Evolutionary conservation across 1,140 invertebrate species (phyloP).

Genomic region (Littorina saxatilis): DNA sequence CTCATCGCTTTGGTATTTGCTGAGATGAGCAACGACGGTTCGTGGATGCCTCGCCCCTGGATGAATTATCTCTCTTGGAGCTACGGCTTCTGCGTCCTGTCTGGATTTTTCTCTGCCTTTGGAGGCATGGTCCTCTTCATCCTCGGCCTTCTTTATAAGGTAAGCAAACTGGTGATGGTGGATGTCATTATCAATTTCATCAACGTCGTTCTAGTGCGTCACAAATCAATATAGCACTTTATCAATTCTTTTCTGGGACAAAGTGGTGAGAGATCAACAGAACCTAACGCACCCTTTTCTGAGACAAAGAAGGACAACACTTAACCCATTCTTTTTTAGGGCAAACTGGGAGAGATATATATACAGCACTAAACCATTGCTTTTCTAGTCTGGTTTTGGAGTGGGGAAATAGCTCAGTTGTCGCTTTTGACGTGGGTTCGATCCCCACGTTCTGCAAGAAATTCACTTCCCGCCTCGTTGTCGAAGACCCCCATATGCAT

Average conservation of each 20-base stretch:
- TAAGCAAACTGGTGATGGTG: not conserved
- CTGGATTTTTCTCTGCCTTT: constrained; percentile 83
- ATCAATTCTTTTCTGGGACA: not conserved
- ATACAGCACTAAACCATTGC: too few relatives aligned
- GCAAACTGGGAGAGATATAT: too few relatives aligned
- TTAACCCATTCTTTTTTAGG: too few relatives aligned
- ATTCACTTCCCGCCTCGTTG: too few relatives aligned
- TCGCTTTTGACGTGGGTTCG: too few relatives aligned
- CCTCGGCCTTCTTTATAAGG: constrained; percentile 60
- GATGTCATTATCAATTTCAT: not conserved
- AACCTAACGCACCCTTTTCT: not conserved
- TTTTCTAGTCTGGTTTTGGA: too few relatives aligned
- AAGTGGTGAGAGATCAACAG: not conserved
- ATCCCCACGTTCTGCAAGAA: too few relatives aligned
- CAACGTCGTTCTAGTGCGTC: too few relatives aligned
- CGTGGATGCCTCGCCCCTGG: constrained; percentile 96
- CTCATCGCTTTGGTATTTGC: constrained; percentile 91
- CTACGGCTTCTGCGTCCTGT: constrained; percentile 92
- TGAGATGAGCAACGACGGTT: constrained; percentile 89
- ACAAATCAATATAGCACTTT: not conserved
- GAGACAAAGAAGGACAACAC: too few relatives aligned
- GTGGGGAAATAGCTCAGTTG: too few relatives aligned
- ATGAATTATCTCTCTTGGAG: constrained; percentile 98
- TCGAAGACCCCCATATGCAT: too few relatives aligned
- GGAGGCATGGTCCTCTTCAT: constrained; percentile 67